Base-by-base conservation (phyloP, 2,113 vertebrate species). In the Meriones unguiculatus region DNA sequence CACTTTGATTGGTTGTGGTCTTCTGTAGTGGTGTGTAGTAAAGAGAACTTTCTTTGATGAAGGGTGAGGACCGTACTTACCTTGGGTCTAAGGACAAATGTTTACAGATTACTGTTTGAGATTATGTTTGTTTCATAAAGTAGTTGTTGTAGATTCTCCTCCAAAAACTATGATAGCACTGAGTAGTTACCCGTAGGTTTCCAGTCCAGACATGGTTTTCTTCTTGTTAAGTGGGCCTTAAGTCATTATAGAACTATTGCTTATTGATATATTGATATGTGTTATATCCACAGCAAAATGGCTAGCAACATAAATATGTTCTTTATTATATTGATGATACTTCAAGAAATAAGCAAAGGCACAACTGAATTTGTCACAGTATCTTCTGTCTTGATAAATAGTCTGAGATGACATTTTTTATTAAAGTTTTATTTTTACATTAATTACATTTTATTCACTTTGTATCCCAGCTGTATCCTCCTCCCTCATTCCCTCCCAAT, bases 261-360 rank as follows among this genome's bases (percentile, higher is more conserved):
- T 50, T 78, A 64, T 32, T 64, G 32, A 78, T 41, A 46, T 67
- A 75, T 41, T 46, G 52, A 95, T 84, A 87, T 77, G 54, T 62
- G 10, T 20, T 65, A 7, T 52, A 50, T 62, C 52, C 9, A 52
- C 78, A 84, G 9, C 4, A 86, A 90, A 73, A 25, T n/a, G 9
- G 2, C 28, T 9, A 73, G 5, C 18, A 82, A 67, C 41, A 80
- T 46, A 72, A 86, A 77, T 54, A 75, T 87, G 38, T 69, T 7
- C 46, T 70, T 80, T 82, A 93, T 57, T 89, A 76, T 70, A 80
- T 90, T 20, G 77, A 28, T 46, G 10, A 4, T 46, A 93, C 82
- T 87, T 94, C 52, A 95, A 38, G 5, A 41, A 87, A 62, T 69
- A 93, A 81, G 41, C 73, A 88, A 93, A 84, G 64, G 28, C 20